Evolutionary conservation across 1,140 invertebrate species (phyloP).

Genomic region (Drosophila yakuba): DNA sequence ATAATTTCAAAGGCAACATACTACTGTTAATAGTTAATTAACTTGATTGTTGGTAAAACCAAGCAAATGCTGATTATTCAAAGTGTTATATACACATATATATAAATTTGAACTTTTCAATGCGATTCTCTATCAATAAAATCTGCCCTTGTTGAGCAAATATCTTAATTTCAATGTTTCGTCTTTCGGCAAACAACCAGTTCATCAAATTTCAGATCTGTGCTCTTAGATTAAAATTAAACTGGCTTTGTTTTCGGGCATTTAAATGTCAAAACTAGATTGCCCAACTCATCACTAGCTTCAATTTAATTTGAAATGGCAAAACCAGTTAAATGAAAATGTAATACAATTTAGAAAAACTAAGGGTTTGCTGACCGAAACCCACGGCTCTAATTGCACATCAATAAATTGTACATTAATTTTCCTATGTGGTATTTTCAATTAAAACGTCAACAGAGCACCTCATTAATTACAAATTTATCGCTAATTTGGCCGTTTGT

Average conservation of each 20-base stretch:
- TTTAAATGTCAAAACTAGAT: conserved; percentile 33
- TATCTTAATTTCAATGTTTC: conserved; percentile 10
- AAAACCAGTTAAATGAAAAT: conserved; percentile 11
- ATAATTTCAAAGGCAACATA: neutral
- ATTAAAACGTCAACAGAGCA: conserved; percentile 68
- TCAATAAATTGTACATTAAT: conserved; percentile 61
- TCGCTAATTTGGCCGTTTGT: conserved; percentile 59
- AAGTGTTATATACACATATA: neutral
- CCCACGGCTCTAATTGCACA: conserved; percentile 52
- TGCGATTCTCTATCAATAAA: conserved; percentile 3
- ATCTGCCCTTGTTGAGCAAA: conserved; percentile 26
- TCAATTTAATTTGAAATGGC: conserved; percentile 17
- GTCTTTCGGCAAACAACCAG: conserved; percentile 16
- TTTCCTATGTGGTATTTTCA: conserved; percentile 61
- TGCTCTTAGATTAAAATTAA: conserved; percentile 41
- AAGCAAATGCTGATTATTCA: neutral
- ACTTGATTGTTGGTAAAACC: neutral
- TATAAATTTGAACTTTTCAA: conserved; percentile 21
- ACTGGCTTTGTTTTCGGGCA: conserved; percentile 28
- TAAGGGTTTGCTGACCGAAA: conserved; percentile 14
- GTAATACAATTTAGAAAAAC: conserved; percentile 7
- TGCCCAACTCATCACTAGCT: conserved; percentile 7
- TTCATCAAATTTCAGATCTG: conserved; percentile 31
- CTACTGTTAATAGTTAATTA: neutral
- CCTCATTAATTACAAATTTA: conserved; percentile 75